Conservation (phyloP, 2,888 invertebrate species). For the Psylliodes chrysocephalus region DNA sequence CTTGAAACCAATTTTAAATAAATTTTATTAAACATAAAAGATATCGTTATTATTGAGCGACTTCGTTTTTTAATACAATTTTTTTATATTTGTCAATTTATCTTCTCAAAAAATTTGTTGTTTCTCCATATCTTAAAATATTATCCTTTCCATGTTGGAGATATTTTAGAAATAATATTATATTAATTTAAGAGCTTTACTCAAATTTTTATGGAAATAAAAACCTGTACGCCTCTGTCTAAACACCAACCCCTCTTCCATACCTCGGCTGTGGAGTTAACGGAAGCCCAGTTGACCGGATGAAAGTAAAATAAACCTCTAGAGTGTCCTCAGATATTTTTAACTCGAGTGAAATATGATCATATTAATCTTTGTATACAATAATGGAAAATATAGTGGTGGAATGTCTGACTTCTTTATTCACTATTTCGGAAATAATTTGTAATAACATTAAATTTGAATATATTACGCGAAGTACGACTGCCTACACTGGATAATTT, state of each 20-base stretch:
- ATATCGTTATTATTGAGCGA: no score
- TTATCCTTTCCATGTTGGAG: no score
- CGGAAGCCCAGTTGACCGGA: conserved; percentile 59
- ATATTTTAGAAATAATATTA: no score
- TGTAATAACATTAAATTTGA: conserved; percentile 47
- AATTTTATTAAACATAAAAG: no score
- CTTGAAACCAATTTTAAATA: no score
- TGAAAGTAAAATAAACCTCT: conserved; percentile 59
- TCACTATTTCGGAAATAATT: conserved; percentile 55
- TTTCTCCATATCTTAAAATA: no score
- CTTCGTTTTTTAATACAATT: no score
- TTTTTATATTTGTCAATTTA: no score
- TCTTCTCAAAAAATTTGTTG: no score
- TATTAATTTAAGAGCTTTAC: no score
- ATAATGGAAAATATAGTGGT: conserved; percentile 57
- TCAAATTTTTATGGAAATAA: no score
- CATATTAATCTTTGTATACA: conserved; percentile 63
- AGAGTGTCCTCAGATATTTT: conserved; percentile 61
- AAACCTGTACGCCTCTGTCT: not conserved
- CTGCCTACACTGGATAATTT: not conserved
- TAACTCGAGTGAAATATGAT: conserved; percentile 59
- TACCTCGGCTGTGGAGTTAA: conserved; percentile 20
- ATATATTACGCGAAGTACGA: conserved; percentile 29
- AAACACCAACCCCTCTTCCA: conserved; percentile 17
- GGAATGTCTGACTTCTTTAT: conserved; percentile 56